A percentile compares a stretch with the other conserved stretches of the same genome.
Conservation (phyloP, 1,140 invertebrate genomes). For the Aphaenogaster rudis region DNA sequence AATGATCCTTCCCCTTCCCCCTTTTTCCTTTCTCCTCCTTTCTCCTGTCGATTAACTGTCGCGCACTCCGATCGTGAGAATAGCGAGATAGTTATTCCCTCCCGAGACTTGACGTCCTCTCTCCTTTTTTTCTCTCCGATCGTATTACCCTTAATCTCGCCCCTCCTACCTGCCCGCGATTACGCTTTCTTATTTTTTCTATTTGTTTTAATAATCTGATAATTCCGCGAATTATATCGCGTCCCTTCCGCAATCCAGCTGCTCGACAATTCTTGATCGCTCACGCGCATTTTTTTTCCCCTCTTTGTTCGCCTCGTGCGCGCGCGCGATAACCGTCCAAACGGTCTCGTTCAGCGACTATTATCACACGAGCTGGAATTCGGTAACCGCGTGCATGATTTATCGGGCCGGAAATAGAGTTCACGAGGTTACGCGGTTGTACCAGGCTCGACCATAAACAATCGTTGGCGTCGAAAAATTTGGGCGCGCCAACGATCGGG, state of each 20-base stretch:
- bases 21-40: background rate
- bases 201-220: constrained; percentile 33
- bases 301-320: background rate
- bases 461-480: constrained; percentile 57
- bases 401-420: constrained; percentile 61
- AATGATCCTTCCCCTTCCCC: constrained; percentile 42
- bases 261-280: constrained; percentile 28
- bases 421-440: constrained; percentile 61
- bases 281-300: background rate
- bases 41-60: constrained; percentile 72
- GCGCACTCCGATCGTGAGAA: constrained; percentile 56
- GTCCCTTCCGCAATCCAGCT: constrained; percentile 20
- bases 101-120: background rate
- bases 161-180: background rate
- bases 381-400: constrained; percentile 55
- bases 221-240: constrained; percentile 27
- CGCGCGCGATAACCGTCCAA: constrained; percentile 38
- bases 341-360: constrained; percentile 46
- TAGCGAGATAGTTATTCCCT: constrained; percentile 38
- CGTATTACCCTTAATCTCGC: constrained; percentile 27
- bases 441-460: constrained; percentile 47
- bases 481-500: constrained; percentile 38
- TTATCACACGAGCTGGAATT: constrained; percentile 63
- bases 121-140: background rate
- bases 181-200: constrained; percentile 18